Conservation (phyloP, 2,888 invertebrate species). For the Euphydryas editha region DNA sequence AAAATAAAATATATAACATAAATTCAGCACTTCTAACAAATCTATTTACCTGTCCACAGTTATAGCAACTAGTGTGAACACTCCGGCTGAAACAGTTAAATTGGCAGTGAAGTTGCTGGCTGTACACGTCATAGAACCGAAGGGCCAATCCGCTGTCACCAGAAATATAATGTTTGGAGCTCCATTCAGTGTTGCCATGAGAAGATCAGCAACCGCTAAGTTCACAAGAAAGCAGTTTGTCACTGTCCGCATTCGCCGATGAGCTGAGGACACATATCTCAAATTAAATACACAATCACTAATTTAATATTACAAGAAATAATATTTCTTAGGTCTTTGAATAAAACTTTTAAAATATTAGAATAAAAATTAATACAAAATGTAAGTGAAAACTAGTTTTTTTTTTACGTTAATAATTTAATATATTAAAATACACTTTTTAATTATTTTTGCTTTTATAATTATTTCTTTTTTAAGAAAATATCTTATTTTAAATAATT, state of each 20-base stretch:
- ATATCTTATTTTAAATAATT: too few relatives aligned
- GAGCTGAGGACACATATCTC: slow-evolving; percentile 79
- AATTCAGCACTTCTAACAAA: background rate
- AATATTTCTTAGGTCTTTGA: background rate
- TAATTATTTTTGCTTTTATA: too few relatives aligned
- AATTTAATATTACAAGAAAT: background rate
- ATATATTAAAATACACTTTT: too few relatives aligned
- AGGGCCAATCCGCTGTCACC: slow-evolving; percentile 94
- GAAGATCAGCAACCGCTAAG: slow-evolving; percentile 92
- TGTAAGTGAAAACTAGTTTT: too few relatives aligned
- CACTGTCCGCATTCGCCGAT: slow-evolving; percentile 92
- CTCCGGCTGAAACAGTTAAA: slow-evolving; percentile 94
- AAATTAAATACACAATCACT: background rate
- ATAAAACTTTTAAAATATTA: too few relatives aligned
- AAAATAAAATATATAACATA: too few relatives aligned
- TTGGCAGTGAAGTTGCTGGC: slow-evolving; percentile 95
- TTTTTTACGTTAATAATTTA: too few relatives aligned
- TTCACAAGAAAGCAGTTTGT: slow-evolving; percentile 97
- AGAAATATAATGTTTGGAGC: slow-evolving; percentile 95
- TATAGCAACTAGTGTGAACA: slow-evolving; percentile 95
- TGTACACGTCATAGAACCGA: slow-evolving; percentile 92
- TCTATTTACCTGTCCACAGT: slow-evolving; percentile 92
- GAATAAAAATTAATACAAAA: too few relatives aligned
- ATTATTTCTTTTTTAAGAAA: too few relatives aligned
- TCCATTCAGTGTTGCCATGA: slow-evolving; percentile 94